Conservation (phyloP, 2,113 vertebrate genomes). For the Amia ocellicauda region DNA sequence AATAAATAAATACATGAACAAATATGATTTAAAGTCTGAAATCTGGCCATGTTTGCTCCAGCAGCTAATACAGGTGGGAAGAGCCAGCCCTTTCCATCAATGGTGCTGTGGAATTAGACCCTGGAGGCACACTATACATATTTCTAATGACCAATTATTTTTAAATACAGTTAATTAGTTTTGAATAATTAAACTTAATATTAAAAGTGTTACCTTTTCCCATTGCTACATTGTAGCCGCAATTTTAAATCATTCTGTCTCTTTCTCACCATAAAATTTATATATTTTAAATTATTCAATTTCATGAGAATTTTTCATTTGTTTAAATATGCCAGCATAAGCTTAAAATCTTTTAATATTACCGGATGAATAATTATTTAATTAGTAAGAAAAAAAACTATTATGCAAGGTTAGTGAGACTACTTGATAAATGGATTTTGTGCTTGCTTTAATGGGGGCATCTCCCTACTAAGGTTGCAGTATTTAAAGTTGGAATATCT, state of each 20-base stretch:
- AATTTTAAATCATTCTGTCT: slow-evolving; percentile 14
- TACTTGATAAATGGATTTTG: not conserved
- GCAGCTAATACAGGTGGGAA: not conserved
- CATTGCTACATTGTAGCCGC: not conserved
- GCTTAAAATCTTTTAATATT: slow-evolving; percentile 11
- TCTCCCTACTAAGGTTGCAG: not conserved
- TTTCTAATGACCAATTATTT: not conserved
- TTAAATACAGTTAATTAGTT: slow-evolving; percentile 7
- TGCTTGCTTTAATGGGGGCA: too few species aligned
- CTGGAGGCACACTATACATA: not conserved
- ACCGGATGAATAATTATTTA: slow-evolving; percentile 10
- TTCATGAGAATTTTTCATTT: not conserved
- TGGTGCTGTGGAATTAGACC: not conserved
- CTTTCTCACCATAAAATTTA: slow-evolving; percentile 12
- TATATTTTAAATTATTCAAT: slow-evolving; percentile 3
- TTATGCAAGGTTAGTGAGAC: not conserved
- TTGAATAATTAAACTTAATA: slow-evolving; percentile 20
- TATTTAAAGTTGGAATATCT: not conserved
- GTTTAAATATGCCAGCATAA: slow-evolving; percentile 17
- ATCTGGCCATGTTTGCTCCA: not conserved
- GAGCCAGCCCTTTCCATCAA: not conserved
- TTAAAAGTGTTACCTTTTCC: not conserved
- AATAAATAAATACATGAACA: too few species aligned
- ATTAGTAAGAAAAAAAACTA: not conserved
- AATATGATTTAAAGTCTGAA: not conserved